phyloP scores from a whole-genome alignment of 2,113 vertebrate genomes.

The Sakesphorus luctuosus region DNA sequence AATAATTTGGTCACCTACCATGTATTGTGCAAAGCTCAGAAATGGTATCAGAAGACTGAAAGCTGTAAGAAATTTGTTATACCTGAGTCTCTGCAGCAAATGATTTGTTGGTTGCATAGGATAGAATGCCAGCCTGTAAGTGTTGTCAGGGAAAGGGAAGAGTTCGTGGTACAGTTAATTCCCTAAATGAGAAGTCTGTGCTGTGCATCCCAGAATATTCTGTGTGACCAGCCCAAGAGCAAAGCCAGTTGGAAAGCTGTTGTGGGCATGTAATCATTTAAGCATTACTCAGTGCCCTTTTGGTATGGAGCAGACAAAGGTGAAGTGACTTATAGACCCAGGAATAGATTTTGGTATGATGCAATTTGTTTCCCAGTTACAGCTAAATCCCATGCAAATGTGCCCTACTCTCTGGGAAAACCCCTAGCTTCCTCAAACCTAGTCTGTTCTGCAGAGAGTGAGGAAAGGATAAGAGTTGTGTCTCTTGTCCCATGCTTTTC shows the following conservation, averaged over 20 bases:
- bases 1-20: background rate
- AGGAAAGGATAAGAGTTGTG: background rate
- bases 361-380: background rate
- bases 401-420: background rate
- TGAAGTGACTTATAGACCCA: background rate
- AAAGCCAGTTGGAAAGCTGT: background rate
- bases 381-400: background rate
- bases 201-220: background rate
- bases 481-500: background rate
- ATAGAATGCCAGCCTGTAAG: background rate
- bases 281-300: background rate
- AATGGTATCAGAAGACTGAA: background rate
- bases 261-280: background rate
- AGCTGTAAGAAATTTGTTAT: background rate
- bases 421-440: background rate
- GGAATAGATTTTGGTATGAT: background rate
- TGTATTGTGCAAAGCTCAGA: background rate
- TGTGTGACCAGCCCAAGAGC: background rate
- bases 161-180: background rate
- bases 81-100: fast-evolving
- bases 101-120: background rate
- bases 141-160: background rate
- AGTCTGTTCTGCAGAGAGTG: background rate
- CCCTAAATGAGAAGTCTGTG: background rate
- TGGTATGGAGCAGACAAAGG: background rate